Evolutionary conservation across 2,888 invertebrate genomes (phyloP), one percentile per base, ranked within the genome.

Genomic region (Drosophila ezoana): DNA sequence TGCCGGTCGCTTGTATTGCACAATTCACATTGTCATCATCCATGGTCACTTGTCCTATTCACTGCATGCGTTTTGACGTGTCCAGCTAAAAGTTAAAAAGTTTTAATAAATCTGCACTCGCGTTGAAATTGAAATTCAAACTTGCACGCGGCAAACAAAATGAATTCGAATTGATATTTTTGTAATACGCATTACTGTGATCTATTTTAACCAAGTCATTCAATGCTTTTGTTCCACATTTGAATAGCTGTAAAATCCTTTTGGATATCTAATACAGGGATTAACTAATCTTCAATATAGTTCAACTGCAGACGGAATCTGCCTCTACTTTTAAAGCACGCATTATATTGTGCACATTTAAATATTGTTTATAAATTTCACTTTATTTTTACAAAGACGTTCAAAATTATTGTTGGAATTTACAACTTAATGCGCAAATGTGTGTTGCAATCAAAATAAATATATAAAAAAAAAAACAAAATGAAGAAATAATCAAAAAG

Each of bases 301-400:
- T 13, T 13, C 13, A 11, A 10, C 35, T 35, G 35, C 35, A 35
- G 35, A 10, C 13, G 3, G 35, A 35, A 35, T 1, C 13, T 35
- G 35, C 4, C 16, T 40, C 8, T 16, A 6, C 6, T 40, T 14
- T 40, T 14, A 1, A 38, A 13, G 8, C 14, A 40, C 5, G 14
- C n/a, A 23, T 8, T 11, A 37, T 16, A 4, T 43, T 14, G 16
- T 28, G 16, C 14, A 9, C 54, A 14, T 18, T 20, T 41, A 16
- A 10, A 51, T 81, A 68, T 71, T 77, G 43, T 57, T 81, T 60
- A 54, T 59, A 43, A 51, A 28, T 45, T 69, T 38, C 38, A n/a
- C 16, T 28, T 51, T 47, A 14, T 57, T 74, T 73, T 53, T 49
- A 73, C 61, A 62, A n/a, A 41, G n/a, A 41, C 40, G 13, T 16